Base-by-base conservation (phyloP, 2,113 vertebrate species). In the Sebastes fasciatus region DNA sequence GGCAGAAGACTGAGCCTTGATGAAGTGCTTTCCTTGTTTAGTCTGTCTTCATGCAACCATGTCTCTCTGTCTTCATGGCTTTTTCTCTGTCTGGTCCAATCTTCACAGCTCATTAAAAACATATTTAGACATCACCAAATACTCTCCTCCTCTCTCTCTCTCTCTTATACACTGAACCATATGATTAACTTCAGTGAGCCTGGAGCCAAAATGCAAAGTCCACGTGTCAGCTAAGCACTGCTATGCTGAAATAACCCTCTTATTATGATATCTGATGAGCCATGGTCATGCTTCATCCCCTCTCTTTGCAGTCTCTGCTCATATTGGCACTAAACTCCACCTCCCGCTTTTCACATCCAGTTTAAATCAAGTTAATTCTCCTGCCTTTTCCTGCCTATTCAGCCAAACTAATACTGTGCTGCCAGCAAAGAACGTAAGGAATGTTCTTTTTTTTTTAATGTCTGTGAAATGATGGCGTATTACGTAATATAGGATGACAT, bases 361-460 rank as follows among this genome's bases (percentile, higher is more conserved):
- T 48, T 76, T 10, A 81, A 67, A 87, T 69, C 55, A 48, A 43
- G 43, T 74, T 6, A 45, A 62, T 40, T 42, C 0, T 14, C 23
- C 48, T 21, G 23, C 21, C 63, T 26, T 23, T 0, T n/a, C n/a
- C 60, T 26, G 49, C 17, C 65, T 61, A 19, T 34, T 71, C 54
- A 68, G 16, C 19, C 12, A 2, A 77, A 48, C 14, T 45, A n/a
- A 60, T 34, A 19, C 67, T 48, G 14, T 7, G 12, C 43, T 49
- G 19, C 21, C 19, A 21, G 48, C 11, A 67, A 71, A 57, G 60
- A 84, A 60, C 13, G 57, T 16, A 0, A 74, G 46, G 26, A 74
- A 64, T 89, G 76, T 72, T n/a, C 46, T 40, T 70, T 74, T 8
- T n/a, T 74, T 5, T 64, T 74, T 34, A 23, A 73, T 43, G 23